Base-by-base conservation (phyloP, 2,797 vertebrate genomes). In the Paramormyrops hopkinsi region DNA sequence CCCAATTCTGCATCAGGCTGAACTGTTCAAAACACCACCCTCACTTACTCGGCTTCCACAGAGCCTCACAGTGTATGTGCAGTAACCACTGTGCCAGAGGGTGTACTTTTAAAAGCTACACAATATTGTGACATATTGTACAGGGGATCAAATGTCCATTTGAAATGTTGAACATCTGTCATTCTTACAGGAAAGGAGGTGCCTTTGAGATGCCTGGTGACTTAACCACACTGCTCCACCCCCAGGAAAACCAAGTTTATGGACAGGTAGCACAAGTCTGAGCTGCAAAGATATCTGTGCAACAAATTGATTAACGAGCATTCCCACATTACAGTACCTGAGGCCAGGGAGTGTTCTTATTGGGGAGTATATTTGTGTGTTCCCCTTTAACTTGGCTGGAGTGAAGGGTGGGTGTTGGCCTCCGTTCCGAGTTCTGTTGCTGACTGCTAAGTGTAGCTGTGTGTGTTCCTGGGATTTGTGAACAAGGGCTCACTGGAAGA, bases 351-450 rank as follows among this genome's bases (percentile, higher is more conserved):
- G 4, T 79, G 89, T 19, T 83, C 41, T 90, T 92, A 69, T 83
- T 53, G 89, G 89, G 87, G 90, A 84, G 86, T 73, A 29, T 83
- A 53, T 51, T 91, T 2, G 0, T 89, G 62, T n/a, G 56, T 2
- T 87, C 56, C 62, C 88, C 37, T 48, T 89, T 89, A 54, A 88
- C 88, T 59, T 73, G 56, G 1, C 86, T 54, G 29, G 59, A 65
- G 2, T 84, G 88, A 53, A 65, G 54, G 37, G 59, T 56, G 50
- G 88, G 44, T 82, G 89, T 93, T 2, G 95, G 94, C 62, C 93
- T 95, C 94, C 95, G 96, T 82, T 91, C 89, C 19, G 91, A 93
- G 37, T 90, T 92, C 86, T 92, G 92, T 83, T 90, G 90, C 83
- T 92, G 93, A n/a, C 0, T 62, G 88, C 87, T 89, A 69, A 1